Conservation (phyloP, 2,888 invertebrate species). For the Chrysopilus asiliformis region DNA sequence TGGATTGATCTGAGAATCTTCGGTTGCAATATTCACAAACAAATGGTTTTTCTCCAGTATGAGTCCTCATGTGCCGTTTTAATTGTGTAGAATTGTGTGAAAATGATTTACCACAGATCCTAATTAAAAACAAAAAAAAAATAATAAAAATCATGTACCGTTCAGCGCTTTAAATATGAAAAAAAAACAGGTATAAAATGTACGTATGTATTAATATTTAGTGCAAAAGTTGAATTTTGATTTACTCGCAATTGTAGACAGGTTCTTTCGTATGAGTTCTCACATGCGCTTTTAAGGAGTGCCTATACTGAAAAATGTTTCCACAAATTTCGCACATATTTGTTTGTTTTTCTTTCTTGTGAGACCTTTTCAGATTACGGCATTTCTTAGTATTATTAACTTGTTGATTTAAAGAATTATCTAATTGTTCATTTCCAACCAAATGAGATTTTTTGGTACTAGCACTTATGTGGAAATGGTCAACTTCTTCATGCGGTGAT, state of each 20-base stretch:
- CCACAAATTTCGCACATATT: conserved; percentile 33
- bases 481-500: too few relatives aligned
- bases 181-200: too few relatives aligned
- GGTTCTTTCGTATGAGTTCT: conserved; percentile 3
- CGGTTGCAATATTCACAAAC: conserved; percentile 30
- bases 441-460: too few relatives aligned
- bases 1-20: conserved; percentile 31
- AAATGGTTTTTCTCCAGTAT: conserved; percentile 31
- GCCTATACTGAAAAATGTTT: conserved; percentile 23
- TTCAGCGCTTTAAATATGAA: background rate
- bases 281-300: conserved; percentile 1
- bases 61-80: conserved; percentile 33
- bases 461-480: too few relatives aligned
- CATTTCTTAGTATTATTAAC: too few relatives aligned
- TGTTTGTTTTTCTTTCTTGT: conserved; percentile 17
- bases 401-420: too few relatives aligned
- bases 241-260: conserved; percentile 4
- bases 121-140: background rate
- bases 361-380: too few relatives aligned
- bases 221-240: background rate
- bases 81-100: conserved; percentile 26
- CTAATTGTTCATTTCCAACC: too few relatives aligned
- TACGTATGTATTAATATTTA: background rate
- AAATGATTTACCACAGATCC: conserved; percentile 5
- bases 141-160: background rate